Conservation (phyloP, 1,140 invertebrate genomes). For the Tetragnatha versicolor region DNA sequence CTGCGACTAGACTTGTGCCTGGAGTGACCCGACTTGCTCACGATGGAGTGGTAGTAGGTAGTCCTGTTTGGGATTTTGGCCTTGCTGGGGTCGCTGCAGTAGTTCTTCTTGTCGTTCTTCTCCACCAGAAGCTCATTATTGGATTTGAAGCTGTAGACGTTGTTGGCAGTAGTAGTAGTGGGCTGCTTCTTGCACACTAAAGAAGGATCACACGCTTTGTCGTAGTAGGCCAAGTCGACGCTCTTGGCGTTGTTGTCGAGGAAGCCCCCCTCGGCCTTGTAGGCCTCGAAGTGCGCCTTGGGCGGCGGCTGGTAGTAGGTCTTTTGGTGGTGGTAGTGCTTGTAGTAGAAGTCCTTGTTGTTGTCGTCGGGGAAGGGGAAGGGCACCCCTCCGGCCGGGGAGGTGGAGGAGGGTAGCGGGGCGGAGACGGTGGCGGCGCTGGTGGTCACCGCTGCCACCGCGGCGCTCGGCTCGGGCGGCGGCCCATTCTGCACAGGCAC, state of each 20-base stretch:
- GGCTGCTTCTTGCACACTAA: conserved; percentile 12
- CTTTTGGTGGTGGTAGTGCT: background rate
- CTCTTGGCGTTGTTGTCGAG: background rate
- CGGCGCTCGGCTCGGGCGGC: conserved; percentile 38
- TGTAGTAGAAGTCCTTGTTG: background rate
- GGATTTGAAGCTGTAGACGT: conserved; percentile 39
- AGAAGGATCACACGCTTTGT: conserved; percentile 46
- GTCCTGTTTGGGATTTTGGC: conserved; percentile 37
- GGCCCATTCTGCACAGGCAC: conserved; percentile 39
- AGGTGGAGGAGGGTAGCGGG: conserved; percentile 35
- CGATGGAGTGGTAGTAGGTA: conserved; percentile 47
- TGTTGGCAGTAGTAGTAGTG: background rate
- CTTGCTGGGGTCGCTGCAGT: background rate
- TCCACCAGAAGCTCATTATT: conserved; percentile 43
- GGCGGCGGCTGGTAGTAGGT: background rate
- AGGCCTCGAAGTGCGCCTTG: background rate
- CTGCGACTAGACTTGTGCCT: conserved; percentile 41
- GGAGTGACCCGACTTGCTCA: conserved; percentile 45
- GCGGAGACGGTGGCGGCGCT: background rate
- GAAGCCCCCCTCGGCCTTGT: background rate
- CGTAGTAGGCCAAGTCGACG: conserved; percentile 23
- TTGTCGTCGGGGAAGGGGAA: conserved; percentile 20
- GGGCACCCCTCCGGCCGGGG: conserved; percentile 36
- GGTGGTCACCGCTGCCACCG: conserved; percentile 23
- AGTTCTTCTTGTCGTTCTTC: background rate